These are phyloP conservation scores for Ectobius pallidus DNA, from an alignment of 2,888 invertebrate species.

Conservation along the genomic window DNA sequence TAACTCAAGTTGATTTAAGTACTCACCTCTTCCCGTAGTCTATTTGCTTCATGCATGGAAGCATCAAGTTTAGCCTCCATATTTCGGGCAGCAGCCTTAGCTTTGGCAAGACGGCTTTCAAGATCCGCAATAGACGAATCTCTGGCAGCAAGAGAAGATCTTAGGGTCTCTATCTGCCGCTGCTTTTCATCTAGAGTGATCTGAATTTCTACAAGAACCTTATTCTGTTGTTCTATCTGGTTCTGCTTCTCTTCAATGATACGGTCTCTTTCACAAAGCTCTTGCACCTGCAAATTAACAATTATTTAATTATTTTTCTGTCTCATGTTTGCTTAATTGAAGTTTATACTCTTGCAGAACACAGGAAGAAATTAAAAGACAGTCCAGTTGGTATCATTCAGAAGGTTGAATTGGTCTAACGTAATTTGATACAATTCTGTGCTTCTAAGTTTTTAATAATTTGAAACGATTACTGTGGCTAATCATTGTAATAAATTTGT, in stretches of 20 bases:
- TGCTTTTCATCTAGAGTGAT: slow-evolving; percentile 55
- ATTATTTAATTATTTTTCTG: too few species aligned
- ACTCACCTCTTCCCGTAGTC: slow-evolving; percentile 34
- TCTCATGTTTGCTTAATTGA: too few species aligned
- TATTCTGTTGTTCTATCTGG: slow-evolving; percentile 48
- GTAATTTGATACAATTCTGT: too few species aligned
- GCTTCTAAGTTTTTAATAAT: too few species aligned
- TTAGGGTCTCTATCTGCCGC: slow-evolving; percentile 56
- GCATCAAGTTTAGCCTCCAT: slow-evolving; percentile 52
- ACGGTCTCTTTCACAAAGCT: slow-evolving; percentile 45
- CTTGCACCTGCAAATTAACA: slow-evolving; percentile 44
- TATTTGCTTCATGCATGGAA: slow-evolving; percentile 51
- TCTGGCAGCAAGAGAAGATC: slow-evolving; percentile 53
- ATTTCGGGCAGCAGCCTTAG: slow-evolving; percentile 46
- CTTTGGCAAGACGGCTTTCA: slow-evolving; percentile 53
- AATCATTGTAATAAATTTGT: too few species aligned
- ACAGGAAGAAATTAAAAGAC: too few species aligned
- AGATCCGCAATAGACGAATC: slow-evolving; percentile 57
- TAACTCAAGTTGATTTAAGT: too few species aligned
- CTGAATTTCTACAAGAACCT: slow-evolving; percentile 49
- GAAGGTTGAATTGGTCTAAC: too few species aligned
- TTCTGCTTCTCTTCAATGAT: slow-evolving; percentile 47
- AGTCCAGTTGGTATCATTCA: too few species aligned
- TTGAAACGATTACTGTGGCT: too few species aligned
- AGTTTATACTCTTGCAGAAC: slow-evolving; percentile 17